A percentile compares a stretch with the other conserved stretches of the same genome.
These are phyloP conservation scores for Phrynosoma blainvillii DNA, from an alignment of 2,113 vertebrate genomes.

Conservation along the genomic window DNA sequence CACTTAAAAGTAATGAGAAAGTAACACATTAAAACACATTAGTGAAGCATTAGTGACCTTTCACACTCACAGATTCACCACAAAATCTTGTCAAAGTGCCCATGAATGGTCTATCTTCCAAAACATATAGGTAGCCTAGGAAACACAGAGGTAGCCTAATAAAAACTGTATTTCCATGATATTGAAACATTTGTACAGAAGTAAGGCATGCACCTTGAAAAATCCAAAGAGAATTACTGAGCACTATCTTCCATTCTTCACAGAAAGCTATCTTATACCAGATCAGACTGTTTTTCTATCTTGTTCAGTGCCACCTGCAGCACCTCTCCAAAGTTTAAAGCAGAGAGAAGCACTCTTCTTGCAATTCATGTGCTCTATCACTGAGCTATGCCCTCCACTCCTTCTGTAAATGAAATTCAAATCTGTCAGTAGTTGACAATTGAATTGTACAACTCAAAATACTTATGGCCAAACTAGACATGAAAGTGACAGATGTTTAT, in stretches of 20 bases:
- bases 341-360: neutral
- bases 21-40: no score
- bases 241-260: neutral
- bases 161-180: no score
- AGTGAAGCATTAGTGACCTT: no score
- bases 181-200: no score
- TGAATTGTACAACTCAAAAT: neutral
- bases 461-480: neutral
- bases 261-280: neutral
- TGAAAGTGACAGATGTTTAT: neutral
- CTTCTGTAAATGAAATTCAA: no score
- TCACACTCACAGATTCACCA: neutral
- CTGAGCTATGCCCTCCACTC: no score
- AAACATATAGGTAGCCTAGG: no score
- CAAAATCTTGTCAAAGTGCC: neutral
- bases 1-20: no score
- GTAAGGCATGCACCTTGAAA: neutral
- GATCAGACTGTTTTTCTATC: neutral
- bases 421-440: no score
- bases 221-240: neutral
- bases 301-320: neutral
- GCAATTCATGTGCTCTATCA: neutral
- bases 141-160: no score
- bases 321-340: neutral
- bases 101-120: no score